Percentiles rank a stretch among this genome's conserved stretches.
phyloP scores from a whole-genome alignment of 2,797 vertebrate genomes.

The Epinephelus malabaricus region DNA sequence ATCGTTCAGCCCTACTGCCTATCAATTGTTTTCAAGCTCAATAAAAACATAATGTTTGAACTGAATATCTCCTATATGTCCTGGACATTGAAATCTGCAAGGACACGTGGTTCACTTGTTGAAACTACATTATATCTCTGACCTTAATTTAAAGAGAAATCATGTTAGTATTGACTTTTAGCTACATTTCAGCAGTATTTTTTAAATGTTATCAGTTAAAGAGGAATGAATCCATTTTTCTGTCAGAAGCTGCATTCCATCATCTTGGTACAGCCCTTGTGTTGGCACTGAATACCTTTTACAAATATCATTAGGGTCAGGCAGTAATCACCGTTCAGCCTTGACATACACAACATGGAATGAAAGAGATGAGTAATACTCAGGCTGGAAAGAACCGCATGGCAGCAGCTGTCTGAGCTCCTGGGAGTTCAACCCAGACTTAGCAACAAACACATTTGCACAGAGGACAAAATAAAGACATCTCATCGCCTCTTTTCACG shows the following conservation, averaged over 20 bases:
- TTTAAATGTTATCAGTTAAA: constrained; percentile 4
- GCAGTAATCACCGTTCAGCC: constrained; percentile 35
- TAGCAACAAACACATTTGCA: constrained; percentile 53
- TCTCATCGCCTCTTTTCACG: constrained; percentile 25
- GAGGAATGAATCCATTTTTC: not conserved
- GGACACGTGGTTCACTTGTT: too few species aligned
- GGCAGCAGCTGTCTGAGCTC: constrained; percentile 43
- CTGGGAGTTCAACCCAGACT: constrained; percentile 39
- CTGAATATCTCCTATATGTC: too few species aligned
- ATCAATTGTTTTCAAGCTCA: too few species aligned
- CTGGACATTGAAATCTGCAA: too few species aligned
- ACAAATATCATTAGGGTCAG: constrained; percentile 44
- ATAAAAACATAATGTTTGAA: too few species aligned
- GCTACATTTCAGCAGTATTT: too few species aligned
- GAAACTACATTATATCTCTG: too few species aligned
- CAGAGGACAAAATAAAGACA: constrained; percentile 45
- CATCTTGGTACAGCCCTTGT: constrained; percentile 12
- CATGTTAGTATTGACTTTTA: too few species aligned
- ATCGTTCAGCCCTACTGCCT: too few species aligned
- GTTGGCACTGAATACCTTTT: constrained; percentile 16
- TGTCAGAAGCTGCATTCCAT: not conserved
- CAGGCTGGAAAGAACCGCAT: constrained; percentile 37
- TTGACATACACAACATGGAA: constrained; percentile 52
- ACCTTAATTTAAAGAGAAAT: too few species aligned
- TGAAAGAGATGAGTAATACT: constrained; percentile 64